Evolutionary conservation across 1,140 invertebrate species (phyloP), one percentile per base, ranked within the genome.

Genomic region (Galendromus occidentalis): DNA sequence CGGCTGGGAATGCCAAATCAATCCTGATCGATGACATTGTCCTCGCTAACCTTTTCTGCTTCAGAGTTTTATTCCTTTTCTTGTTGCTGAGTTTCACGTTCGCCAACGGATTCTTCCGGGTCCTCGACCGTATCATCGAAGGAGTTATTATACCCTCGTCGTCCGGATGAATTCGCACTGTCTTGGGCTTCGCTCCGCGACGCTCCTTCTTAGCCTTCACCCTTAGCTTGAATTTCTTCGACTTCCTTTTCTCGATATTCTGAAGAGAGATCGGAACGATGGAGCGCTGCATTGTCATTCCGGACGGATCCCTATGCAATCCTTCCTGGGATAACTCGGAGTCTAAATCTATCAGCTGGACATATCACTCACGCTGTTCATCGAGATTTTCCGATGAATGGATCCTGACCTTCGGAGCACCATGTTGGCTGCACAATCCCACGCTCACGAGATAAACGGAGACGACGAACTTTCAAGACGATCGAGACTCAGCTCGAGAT

Each of bases 51-150:
- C 51, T 59, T 33, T 14, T 59, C 33, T 18, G 20, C 25, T 59
- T 59, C n/a, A 59, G 51, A 22, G 25, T 59, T 22, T 59, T 59
- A 33, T 59, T 59, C 12, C 20, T 25, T 25, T 59, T 59, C 51
- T 59, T 59, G 14, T 59, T 59, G 51, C 51, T 59, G 25, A 59
- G 33, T 22, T 59, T 59, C 12, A 59, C 33, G 20, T 59, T 59
- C 25, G 51, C 51, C 14, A 59, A 4, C 1, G 51, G 51, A 25
- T 59, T 59, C 14, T 29, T 33, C 17, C 51, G 51, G 51, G 20
- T 22, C 14, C 22, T 14, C 17, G 14, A 17, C 51, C 25, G 25
- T 5, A 59, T 59, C 51, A 33, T 33, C 22, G n/a, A 20, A 14
- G 14, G 25, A 25, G 14, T 18, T 22, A 59, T 14, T 1, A 59